These are phyloP conservation scores for Hoplostethus mediterraneus DNA, from an alignment of 2,797 vertebrate genomes.

Conservation along the genomic window DNA sequence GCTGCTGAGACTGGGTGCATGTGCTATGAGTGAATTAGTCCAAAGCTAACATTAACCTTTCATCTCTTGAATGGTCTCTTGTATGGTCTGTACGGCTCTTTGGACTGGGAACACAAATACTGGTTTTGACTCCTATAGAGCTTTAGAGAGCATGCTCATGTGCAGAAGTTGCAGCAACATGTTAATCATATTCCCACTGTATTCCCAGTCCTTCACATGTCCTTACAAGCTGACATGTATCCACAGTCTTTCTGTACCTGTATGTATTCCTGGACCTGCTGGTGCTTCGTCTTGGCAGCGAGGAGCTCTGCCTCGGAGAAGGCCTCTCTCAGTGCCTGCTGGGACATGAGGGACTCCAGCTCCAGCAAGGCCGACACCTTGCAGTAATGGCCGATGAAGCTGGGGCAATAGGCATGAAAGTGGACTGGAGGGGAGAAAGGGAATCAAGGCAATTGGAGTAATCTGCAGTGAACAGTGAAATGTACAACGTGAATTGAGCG, in stretches of 20 bases:
- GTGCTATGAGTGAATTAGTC: too few species aligned
- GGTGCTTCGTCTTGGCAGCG: conserved; percentile 90
- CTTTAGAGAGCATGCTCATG: too few species aligned
- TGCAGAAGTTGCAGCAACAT: too few species aligned
- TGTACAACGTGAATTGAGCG: background rate
- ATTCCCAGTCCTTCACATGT: too few species aligned
- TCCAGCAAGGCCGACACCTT: conserved; percentile 90
- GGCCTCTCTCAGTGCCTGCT: conserved; percentile 92
- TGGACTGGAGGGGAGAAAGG: conserved; percentile 83
- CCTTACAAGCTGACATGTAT: too few species aligned
- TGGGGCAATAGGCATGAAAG: conserved; percentile 88
- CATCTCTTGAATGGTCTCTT: too few species aligned
- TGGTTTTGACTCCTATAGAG: too few species aligned
- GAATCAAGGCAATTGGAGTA: background rate
- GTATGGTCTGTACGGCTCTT: too few species aligned
- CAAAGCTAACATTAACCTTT: too few species aligned
- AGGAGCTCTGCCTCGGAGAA: conserved; percentile 91
- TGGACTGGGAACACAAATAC: too few species aligned
- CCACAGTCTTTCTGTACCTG: conserved; percentile 80
- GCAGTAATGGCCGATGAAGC: conserved; percentile 92
- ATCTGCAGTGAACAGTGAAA: background rate
- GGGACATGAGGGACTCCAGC: conserved; percentile 92
- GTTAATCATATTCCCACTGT: too few species aligned
- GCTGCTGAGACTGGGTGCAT: too few species aligned
- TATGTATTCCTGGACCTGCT: conserved; percentile 90